Evolutionary conservation across 1,140 invertebrate species (phyloP), one percentile per base, ranked within the genome.

Genomic region (Euwallacea fornicatus): DNA sequence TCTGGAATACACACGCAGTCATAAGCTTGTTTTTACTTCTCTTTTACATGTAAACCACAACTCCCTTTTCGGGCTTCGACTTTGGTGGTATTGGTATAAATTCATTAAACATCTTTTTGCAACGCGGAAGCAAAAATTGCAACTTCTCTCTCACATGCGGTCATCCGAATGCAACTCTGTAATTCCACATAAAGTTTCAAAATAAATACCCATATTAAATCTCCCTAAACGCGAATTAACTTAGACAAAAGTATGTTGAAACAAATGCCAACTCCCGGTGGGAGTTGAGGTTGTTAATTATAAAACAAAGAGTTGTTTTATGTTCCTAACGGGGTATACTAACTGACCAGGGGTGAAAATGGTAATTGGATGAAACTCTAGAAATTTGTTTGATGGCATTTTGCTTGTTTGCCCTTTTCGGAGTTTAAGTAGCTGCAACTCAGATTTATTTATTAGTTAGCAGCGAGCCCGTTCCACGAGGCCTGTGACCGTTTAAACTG

Each of bases 161-260:
- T 33, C 21, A 33, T 33, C 1, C 21, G 4, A 33, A 33, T 33
- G 21, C 21, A 33, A 33, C 21, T 33, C 21, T 33, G 21, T 33
- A 33, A 33, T 33, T 33, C 21, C 21, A 33, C 21, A 33, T 33
- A 33, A 33, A 33, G 21, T 33, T 33, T 33, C 21, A 33, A 33
- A 33, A 33, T 4, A 33, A 33, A 33, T 33, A 33, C 46, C 46
- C 46, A 11, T 50, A 50, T 50, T 56, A 56, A 56, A 56, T 56
- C 11, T 56, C 54, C 16, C 54, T 56, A 56, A 56, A 15, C 16
- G 54, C 16, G 16, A 56, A 56, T 56, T 56, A 56, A 56, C 54
- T 56, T n/a, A 56, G n/a, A n/a, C 54, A 21, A 15, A 56, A 56
- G 54, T 56, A 16, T n/a, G 54, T 56, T 56, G 54, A 56, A 56